phyloP scores from a whole-genome alignment of 92 coral and sea anemone genomes.

The Nematostella vectensis region DNA sequence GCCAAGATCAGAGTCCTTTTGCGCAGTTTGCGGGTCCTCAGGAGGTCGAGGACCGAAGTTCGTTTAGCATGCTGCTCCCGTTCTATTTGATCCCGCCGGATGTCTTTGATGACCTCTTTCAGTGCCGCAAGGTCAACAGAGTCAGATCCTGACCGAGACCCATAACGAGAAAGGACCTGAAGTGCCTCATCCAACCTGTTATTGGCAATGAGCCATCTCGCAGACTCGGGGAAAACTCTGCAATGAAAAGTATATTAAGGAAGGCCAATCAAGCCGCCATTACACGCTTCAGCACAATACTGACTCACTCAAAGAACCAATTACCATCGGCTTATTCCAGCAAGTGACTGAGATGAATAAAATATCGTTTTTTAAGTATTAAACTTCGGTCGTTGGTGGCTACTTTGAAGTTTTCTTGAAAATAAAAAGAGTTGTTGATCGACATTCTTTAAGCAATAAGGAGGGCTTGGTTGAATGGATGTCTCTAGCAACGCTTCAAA shows the following conservation, averaged over 20 bases:
- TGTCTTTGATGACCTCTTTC: constrained; percentile 11
- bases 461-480: too few relatives aligned
- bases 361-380: too few relatives aligned
- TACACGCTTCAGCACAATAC: not conserved
- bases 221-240: constrained; percentile 43
- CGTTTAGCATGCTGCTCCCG: constrained; percentile 10
- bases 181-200: constrained; percentile 45
- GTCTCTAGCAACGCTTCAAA: too few relatives aligned
- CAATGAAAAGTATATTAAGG: not conserved
- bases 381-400: too few relatives aligned
- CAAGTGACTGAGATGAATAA: too few relatives aligned
- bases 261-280: not conserved
- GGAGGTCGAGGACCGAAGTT: constrained; percentile 28
- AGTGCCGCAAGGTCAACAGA: constrained; percentile 19
- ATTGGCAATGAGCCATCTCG: constrained; percentile 47
- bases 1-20: constrained; percentile 32
- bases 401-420: too few relatives aligned
- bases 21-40: constrained; percentile 40
- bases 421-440: too few relatives aligned
- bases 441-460: too few relatives aligned
- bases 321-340: too few relatives aligned
- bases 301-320: not conserved
- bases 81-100: constrained; percentile 34
- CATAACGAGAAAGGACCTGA: constrained; percentile 21
- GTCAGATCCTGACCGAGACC: constrained; percentile 16